Base-by-base conservation (phyloP, 2,113 vertebrate genomes). In the Hippotragus niger region DNA sequence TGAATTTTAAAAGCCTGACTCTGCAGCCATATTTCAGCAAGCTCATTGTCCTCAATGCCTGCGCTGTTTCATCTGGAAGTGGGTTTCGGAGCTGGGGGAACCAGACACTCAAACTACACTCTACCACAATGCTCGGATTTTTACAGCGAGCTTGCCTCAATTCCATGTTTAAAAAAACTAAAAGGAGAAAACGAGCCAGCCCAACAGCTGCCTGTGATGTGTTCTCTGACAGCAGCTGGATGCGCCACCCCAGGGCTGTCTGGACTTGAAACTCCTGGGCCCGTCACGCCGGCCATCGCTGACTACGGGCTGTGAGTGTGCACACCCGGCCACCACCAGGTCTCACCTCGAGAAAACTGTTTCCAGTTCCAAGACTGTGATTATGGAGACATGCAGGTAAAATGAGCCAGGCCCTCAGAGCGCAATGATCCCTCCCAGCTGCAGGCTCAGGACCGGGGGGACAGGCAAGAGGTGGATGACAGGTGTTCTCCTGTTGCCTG, bases 291-390 rank as follows among this genome's bases (percentile, higher is more conserved):
- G 0, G 71, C 45, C 53, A 3, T 55, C 15, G 1, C 60, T 16
- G 7, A 82, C 36, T 16, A 15, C 25, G 29, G 45, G 36, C 71
- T 13, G 1, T 36, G 17, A 21, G 62, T 5, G 10, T 3, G 2
- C 10, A 4, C 0, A 0, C 7, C 83, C 0, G 0, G 53, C 17
- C 17, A 10, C 84, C 0, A 4, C 67, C 64, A 13, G n/a, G 47
- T 23, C 76, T 86, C 76, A 27, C 31, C 67, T 67, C 0, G 0
- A 91, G 45, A 88, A 88, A 25, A 78, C 2, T 8, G 29, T 60
- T 88, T 62, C 43, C 53, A 36, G 1, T 36, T 74, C 45, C 82
- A 78, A 80, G 85, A 57, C 21, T 36, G 33, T 64, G 53, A 76
- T 16, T 40, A n/a, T 17, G 67, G 52, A 60, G 45, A 91, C 47